Evolutionary conservation across 2,113 vertebrate species (phyloP).

Genomic region (Hippocampus barbouri): DNA sequence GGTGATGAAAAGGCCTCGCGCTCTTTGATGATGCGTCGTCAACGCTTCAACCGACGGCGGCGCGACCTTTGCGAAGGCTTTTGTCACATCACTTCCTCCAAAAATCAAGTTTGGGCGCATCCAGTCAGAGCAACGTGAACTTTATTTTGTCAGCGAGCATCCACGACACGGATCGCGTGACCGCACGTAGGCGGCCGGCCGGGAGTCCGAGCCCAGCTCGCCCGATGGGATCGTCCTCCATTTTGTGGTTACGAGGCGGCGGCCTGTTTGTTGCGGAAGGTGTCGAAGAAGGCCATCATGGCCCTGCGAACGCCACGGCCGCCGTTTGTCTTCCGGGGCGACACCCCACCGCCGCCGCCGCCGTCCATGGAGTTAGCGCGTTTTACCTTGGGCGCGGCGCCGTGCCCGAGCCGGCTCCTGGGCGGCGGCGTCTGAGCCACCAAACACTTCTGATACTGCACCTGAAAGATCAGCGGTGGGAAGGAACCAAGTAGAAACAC

Average conservation of each 20-base stretch:
- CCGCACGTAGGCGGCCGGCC: not conserved
- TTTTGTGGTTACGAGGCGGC: constrained; percentile 39
- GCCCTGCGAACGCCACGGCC: constrained; percentile 71
- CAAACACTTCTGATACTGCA: constrained; percentile 93
- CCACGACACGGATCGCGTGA: not conserved
- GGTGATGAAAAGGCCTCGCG: no score
- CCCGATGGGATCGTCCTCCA: not conserved
- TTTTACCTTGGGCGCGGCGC: constrained; percentile 71
- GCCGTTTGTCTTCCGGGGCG: constrained; percentile 40
- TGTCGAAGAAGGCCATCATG: constrained; percentile 85
- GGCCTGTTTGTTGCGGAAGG: constrained; percentile 81
- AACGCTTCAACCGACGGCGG: no score
- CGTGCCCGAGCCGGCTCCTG: constrained; percentile 72
- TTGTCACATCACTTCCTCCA: not conserved
- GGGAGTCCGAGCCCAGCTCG: not conserved
- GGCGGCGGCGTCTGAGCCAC: constrained; percentile 82
- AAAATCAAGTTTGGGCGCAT: not conserved
- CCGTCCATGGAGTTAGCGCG: constrained; percentile 78
- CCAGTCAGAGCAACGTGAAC: not conserved
- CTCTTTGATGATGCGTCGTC: no score
- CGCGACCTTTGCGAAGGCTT: no score
- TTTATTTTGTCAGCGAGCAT: not conserved
- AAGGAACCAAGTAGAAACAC: not conserved
- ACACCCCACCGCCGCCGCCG: constrained; percentile 18
- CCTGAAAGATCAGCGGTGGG: constrained; percentile 63